These are phyloP conservation scores for Ostrea denselamellosa DNA, from an alignment of 1,140 invertebrate genomes.

Conservation along the genomic window DNA sequence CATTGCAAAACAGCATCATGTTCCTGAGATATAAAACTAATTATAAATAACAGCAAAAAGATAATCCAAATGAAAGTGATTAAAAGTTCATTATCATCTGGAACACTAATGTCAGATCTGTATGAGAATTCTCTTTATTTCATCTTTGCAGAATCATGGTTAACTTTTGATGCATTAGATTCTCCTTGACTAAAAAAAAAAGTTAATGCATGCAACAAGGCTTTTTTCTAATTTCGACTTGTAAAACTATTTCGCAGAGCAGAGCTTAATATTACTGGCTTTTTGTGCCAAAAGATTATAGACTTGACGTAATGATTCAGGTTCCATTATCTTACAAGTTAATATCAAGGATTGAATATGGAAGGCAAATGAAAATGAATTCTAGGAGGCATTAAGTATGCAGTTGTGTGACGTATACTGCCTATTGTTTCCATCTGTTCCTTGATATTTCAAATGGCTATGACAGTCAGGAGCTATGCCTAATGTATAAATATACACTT, in stretches of 20 bases:
- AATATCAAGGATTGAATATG: slow-evolving; percentile 34
- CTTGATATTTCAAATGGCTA: slow-evolving; percentile 11
- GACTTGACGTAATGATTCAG: slow-evolving; percentile 25
- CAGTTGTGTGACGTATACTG: neutral
- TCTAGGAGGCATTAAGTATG: neutral
- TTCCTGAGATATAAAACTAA: neutral
- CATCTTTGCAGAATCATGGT: neutral
- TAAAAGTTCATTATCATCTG: neutral
- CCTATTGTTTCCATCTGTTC: slow-evolving; percentile 17
- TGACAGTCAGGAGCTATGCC: slow-evolving; percentile 29
- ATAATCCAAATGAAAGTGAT: neutral
- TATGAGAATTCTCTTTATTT: neutral
- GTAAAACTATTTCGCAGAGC: neutral
- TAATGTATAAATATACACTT: slow-evolving; percentile 36
- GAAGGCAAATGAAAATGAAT: slow-evolving; percentile 12
- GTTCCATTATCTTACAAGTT: slow-evolving; percentile 29
- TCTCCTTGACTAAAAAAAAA: neutral
- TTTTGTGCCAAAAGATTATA: slow-evolving; percentile 11
- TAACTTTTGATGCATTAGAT: slow-evolving; percentile 4
- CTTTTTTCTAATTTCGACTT: neutral
- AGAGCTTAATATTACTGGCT: neutral
- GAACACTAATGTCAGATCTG: neutral
- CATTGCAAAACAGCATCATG: neutral
- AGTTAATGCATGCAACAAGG: neutral
- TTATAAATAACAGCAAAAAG: neutral